phyloP scores from a whole-genome alignment of 1,140 invertebrate species.

The Oncopodura yosiiana region DNA sequence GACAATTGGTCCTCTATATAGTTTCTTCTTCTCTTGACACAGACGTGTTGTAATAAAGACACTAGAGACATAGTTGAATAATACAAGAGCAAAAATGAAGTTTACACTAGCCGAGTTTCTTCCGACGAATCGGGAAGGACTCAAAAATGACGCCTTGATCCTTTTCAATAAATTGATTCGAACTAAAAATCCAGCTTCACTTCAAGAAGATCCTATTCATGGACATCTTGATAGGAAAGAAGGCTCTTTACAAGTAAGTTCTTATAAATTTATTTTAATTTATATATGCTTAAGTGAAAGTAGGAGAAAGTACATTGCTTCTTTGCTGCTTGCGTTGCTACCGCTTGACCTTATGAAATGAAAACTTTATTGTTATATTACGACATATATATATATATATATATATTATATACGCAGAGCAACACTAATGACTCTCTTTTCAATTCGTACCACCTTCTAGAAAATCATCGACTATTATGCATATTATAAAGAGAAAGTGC shows the following conservation, averaged over 20 bases:
- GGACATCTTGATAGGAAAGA: slow-evolving; percentile 16
- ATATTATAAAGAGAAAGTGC: no score
- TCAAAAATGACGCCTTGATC: slow-evolving; percentile 49
- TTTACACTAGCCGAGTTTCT: slow-evolving; percentile 27
- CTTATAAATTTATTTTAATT: slow-evolving; percentile 11
- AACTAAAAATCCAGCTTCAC: slow-evolving; percentile 60
- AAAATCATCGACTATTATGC: no score
- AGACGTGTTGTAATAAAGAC: background rate
- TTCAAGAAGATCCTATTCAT: slow-evolving; percentile 47
- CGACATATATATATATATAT: no score
- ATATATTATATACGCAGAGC: no score
- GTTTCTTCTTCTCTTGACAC: background rate
- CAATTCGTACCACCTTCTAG: no score
- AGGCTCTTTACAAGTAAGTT: slow-evolving; percentile 19
- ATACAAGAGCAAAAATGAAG: slow-evolving; percentile 15
- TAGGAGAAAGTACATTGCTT: background rate
- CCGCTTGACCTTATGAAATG: background rate
- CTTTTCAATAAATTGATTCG: slow-evolving; percentile 65
- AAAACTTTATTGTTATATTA: no score
- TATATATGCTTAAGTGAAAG: background rate
- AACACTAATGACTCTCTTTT: no score
- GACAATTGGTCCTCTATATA: background rate
- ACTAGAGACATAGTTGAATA: no score
- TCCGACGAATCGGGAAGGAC: slow-evolving; percentile 44
- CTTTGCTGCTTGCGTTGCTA: background rate